These are phyloP conservation scores for Stichodactyla mertensii DNA, from an alignment of 64 coral and sea anemone species.

Conservation along the genomic window DNA sequence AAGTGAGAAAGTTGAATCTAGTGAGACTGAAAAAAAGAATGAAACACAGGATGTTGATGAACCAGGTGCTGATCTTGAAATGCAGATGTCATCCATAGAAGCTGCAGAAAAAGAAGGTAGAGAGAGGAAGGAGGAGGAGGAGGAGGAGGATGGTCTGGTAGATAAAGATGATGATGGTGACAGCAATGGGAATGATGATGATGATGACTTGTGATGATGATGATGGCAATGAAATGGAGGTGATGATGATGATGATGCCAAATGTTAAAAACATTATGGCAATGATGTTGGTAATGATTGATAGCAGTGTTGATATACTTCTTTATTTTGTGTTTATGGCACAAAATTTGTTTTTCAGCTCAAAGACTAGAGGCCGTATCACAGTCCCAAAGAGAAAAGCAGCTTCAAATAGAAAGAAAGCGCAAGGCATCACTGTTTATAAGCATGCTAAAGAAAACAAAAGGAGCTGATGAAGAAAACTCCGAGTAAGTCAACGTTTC, in stretches of 20 bases:
- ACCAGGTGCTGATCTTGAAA: conserved; percentile 23
- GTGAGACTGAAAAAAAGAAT: conserved; percentile 10
- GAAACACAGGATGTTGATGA: background rate
- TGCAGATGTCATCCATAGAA: conserved; percentile 74
- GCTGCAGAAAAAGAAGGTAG: conserved; percentile 67
- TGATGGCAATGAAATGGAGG: background rate
- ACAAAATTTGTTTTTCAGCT: conserved; percentile 28
- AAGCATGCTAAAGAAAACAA: conserved; percentile 96
- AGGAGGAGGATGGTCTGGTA: background rate
- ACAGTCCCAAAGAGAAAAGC: conserved; percentile 61
- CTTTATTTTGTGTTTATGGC: background rate
- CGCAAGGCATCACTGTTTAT: conserved; percentile 91
- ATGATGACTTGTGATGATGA: background rate
- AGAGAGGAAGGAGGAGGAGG: background rate
- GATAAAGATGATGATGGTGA: background rate
- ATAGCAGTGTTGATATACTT: background rate
- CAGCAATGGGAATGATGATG: background rate
- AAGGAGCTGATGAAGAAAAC: conserved; percentile 21
- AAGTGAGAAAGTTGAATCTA: background rate
- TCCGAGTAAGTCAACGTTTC: conserved; percentile 1
- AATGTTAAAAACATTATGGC: background rate
- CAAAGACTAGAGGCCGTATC: conserved; percentile 71
- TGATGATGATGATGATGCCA: background rate
- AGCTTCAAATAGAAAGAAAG: conserved; percentile 86
- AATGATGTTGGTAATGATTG: background rate